Base-by-base conservation (phyloP, 2,888 invertebrate species). In the Drosophila fungiperda region DNA sequence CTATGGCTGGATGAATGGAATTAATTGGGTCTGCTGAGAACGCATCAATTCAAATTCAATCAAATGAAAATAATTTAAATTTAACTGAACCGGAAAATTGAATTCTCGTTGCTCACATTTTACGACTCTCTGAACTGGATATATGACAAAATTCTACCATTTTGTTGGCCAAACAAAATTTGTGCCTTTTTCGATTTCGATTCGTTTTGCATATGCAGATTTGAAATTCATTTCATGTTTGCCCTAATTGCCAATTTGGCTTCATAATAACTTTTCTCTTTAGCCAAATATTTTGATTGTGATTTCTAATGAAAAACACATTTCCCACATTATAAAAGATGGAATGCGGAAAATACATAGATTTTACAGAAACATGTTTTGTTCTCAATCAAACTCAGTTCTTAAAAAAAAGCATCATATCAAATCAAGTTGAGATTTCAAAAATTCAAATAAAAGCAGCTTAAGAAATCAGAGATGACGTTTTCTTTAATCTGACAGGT, bases 11-110 rank as follows among this genome's bases (percentile, higher is more conserved):
- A 50, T 54, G 50, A 7, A 11, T 65, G 29, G 23, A 53, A 55
- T 75, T 69, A 68, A 73, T 77, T 62, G 63, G 60, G 67, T 78
- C 71, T 65, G 67, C 58, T 60, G 67, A 65, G 60, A 78, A 65
- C 71, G 71, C 78, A 78, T 71, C 68, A 67, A 68, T 66, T 74
- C 65, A 53, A 80, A 84, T 82, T 77, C 82, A 82, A 84, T 82
- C 78, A 82, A 78, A 60, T 48, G 80, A 70, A 80, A 70, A 68
- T 84, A 82, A 73, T 75, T 68, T 58, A 42, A 52, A 20, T 70
- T 58, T 70, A 58, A 71, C 59, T 78, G 72, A 78, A 52, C 62
- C 68, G 78, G 75, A 78, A 78, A 78, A 78, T 78, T 71, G 66
- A 78, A 78, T 78, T 78, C 71, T 57, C 38, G 52, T 65, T 58